A percentile compares a stretch with the other conserved stretches of the same genome.
Evolutionary conservation across 1,140 invertebrate species (phyloP).

Genomic region (Dysdera silvatica): DNA sequence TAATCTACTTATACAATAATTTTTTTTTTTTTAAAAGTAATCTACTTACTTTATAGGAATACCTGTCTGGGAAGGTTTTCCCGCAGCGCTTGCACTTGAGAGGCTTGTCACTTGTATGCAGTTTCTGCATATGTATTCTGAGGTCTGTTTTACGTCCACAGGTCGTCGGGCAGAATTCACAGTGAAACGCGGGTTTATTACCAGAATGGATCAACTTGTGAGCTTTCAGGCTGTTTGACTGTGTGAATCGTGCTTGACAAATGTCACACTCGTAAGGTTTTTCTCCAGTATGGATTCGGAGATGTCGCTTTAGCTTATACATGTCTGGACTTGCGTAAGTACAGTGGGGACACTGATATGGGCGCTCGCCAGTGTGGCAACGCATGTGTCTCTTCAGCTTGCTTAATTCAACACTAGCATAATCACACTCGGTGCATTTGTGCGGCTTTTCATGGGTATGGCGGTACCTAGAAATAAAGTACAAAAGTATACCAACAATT

Average conservation of each 20-base stretch:
- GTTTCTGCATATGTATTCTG: conserved; percentile 89
- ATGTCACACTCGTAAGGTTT: conserved; percentile 58
- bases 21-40: no score
- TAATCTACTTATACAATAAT: no score
- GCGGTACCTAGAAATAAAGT: no score
- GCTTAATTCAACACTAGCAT: conserved; percentile 86
- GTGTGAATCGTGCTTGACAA: conserved; percentile 74
- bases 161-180: conserved; percentile 89
- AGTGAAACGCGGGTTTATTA: conserved; percentile 90
- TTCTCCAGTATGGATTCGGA: conserved; percentile 56
- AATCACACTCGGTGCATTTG: conserved; percentile 88
- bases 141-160: conserved; percentile 95
- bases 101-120: conserved; percentile 88
- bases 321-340: conserved; percentile 96
- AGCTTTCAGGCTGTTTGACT: conserved; percentile 89
- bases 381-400: conserved; percentile 87
- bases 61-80: conserved; percentile 81
- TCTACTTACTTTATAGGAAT: conserved; percentile 44
- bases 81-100: conserved; percentile 87
- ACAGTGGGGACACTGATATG: conserved; percentile 87
- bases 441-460: conserved; percentile 95
- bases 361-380: conserved; percentile 79
- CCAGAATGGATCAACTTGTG: conserved; percentile 90
- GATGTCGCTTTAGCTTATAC: conserved; percentile 75
- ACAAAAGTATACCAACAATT: no score